Percentiles rank a stretch among this genome's conserved stretches.
Evolutionary conservation across 2,888 invertebrate genomes (phyloP).

Genomic region (Xylota segnis): DNA sequence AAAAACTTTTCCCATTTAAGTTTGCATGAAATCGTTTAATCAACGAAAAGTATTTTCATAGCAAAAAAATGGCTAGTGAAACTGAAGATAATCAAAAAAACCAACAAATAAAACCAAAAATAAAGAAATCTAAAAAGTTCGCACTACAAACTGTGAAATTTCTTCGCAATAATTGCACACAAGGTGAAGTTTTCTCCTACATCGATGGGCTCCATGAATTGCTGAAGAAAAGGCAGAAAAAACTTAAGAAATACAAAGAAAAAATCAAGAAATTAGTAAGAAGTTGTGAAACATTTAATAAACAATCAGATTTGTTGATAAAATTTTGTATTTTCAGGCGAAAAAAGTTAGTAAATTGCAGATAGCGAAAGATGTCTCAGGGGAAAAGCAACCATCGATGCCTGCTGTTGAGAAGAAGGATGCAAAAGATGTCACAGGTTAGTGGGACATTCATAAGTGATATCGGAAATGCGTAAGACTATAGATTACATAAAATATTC

Average conservation of each 20-base stretch:
- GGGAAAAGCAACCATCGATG: not conserved
- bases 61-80: conserved; percentile 76
- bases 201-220: conserved; percentile 81
- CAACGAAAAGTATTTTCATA: not conserved
- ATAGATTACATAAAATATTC: no score
- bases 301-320: not conserved
- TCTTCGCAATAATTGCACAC: conserved; percentile 70
- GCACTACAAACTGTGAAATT: conserved; percentile 71
- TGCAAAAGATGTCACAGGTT: not conserved
- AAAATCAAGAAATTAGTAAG: conserved; percentile 86
- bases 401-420: not conserved
- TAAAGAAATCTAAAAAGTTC: conserved; percentile 56
- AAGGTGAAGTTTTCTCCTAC: conserved; percentile 79
- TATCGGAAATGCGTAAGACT: not conserved
- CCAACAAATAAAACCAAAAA: conserved; percentile 55
- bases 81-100: conserved; percentile 63
- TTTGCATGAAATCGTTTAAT: not conserved
- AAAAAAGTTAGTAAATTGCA: conserved; percentile 54
- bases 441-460: not conserved
- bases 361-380: not conserved
- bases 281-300: not conserved
- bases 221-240: conserved; percentile 85
- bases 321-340: conserved; percentile 36
- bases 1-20: not conserved
- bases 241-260: conserved; percentile 87